Base-by-base conservation (phyloP, 2,113 vertebrate genomes). In the Polypterus senegalus region DNA sequence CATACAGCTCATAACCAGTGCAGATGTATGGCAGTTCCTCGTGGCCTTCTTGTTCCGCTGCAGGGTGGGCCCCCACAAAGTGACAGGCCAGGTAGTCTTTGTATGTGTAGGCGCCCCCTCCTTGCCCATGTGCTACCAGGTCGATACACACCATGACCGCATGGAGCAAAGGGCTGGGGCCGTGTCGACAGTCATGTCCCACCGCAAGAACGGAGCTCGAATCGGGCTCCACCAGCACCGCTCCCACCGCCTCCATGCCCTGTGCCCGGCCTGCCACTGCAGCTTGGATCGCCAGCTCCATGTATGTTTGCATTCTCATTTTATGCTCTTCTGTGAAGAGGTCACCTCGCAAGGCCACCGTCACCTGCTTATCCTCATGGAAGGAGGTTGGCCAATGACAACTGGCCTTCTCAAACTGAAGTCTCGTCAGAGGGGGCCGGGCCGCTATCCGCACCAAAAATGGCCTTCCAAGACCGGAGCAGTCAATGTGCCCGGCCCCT, bases 121-220 rank as follows among this genome's bases (percentile, higher is more conserved):
- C 91, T 68, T 95, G 92, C 46, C 83, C 72, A 43, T 47, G 72
- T 5, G 91, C 92, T 65, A 94, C 88, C 0, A 93, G 77, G 65
- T 95, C 92, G 0, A 95, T 79, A 56, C 87, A 88, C 4, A 92
- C 89, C 87, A 94, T 93, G 55, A 86, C 79, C 0, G 92, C 89
- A 0, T 95, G 92, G 54, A 89, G 83, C 9, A 95, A 76, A 0
- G 88, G 87, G 45, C 74, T 71, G 54, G 72, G 8, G 0, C 55
- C 9, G 0, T 61, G 6, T 6, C 85, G 64, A 65, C 86, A 88
- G 72, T 95, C 92, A 0, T 92, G 90, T 47, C 77, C 79, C 0
- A 79, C 79, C 0, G 91, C 89, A 0, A 93, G 43, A 7, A 93
- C 66, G 0, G 3, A 60, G 45, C 79, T 86, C 0, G 62, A 68